Evolutionary conservation across 2,888 invertebrate species (phyloP).

Genomic region (Sussaba pulchella): DNA sequence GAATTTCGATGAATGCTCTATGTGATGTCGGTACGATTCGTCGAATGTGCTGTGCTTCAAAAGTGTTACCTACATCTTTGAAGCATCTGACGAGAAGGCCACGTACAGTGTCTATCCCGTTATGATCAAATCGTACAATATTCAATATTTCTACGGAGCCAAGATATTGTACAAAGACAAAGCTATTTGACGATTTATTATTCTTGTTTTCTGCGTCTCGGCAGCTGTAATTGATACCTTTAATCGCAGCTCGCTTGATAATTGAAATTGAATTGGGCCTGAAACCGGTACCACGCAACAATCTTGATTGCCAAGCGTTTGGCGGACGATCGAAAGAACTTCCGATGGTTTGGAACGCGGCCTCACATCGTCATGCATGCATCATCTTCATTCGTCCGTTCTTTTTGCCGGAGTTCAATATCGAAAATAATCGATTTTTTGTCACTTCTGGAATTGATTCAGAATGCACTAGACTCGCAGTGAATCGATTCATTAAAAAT

Average conservation of each 20-base stretch:
- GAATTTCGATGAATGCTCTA: slow-evolving; percentile 7
- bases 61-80: slow-evolving; percentile 11
- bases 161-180: slow-evolving; percentile 2
- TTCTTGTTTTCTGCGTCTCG: background rate
- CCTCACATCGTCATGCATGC: background rate
- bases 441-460: slow-evolving; percentile 1
- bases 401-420: slow-evolving; percentile 30
- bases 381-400: slow-evolving; percentile 19
- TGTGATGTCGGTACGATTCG: slow-evolving; percentile 9
- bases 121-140: background rate
- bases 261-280: background rate
- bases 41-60: slow-evolving; percentile 24
- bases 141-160: background rate
- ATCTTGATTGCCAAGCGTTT: slow-evolving; percentile 1
- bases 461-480: slow-evolving; percentile 5
- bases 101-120: slow-evolving; percentile 7
- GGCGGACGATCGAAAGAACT: slow-evolving; percentile 1
- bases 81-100: slow-evolving; percentile 9
- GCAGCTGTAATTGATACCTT: background rate
- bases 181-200: slow-evolving; percentile 1
- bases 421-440: slow-evolving; percentile 10
- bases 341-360: slow-evolving; percentile 14
- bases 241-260: background rate
- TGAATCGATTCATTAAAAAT: slow-evolving; percentile 37
- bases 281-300: slow-evolving; percentile 12